These are phyloP conservation scores for Nebria salina DNA, from an alignment of 2,888 invertebrate species.

Conservation along the genomic window DNA sequence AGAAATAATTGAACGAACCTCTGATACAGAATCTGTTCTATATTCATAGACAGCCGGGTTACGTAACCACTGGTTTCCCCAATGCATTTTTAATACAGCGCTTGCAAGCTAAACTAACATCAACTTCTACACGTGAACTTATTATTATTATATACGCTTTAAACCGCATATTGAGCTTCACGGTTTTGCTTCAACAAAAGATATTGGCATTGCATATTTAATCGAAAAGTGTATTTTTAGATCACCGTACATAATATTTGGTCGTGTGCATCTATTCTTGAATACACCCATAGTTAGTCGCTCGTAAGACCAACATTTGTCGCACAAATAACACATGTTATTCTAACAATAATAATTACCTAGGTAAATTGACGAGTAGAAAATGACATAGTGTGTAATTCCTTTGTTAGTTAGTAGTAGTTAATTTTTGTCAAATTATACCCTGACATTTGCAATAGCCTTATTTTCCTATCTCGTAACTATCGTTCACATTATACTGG, in stretches of 20 bases:
- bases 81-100: background rate
- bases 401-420: conserved; percentile 4
- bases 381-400: background rate
- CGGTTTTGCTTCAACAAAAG: no score
- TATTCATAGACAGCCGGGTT: background rate
- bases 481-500: background rate
- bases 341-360: background rate
- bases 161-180: no score
- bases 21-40: background rate
- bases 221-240: background rate
- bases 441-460: conserved; percentile 9
- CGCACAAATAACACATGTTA: no score
- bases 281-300: background rate
- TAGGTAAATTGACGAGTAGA: background rate
- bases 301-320: no score
- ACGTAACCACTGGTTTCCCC: background rate
- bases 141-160: no score
- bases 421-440: conserved; percentile 15
- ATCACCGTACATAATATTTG: background rate
- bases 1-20: background rate
- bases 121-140: background rate
- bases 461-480: conserved; percentile 5
- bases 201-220: no score
- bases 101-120: background rate
- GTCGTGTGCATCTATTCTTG: background rate